phyloP scores from a whole-genome alignment of 2,888 invertebrate genomes.

The Stegana nigrithorax region DNA sequence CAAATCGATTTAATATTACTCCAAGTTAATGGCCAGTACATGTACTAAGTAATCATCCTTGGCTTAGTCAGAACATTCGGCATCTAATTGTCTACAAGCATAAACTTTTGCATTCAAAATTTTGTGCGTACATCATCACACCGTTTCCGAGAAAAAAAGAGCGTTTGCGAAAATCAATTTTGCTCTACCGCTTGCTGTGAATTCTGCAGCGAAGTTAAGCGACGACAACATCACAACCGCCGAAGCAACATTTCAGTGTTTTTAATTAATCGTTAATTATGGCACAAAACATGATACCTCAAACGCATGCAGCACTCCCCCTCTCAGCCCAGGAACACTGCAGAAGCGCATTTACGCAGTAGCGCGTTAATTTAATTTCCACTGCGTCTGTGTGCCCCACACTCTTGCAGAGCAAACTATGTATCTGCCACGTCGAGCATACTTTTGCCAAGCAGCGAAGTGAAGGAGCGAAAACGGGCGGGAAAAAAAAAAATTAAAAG shows the following conservation, averaged over 20 bases:
- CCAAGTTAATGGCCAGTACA: too few relatives aligned
- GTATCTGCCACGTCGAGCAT: neutral
- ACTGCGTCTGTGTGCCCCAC: slow-evolving; percentile 15
- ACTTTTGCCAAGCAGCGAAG: neutral
- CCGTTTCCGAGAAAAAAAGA: too few relatives aligned
- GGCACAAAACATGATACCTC: slow-evolving; percentile 33
- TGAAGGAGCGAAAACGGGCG: neutral
- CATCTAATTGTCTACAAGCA: too few relatives aligned
- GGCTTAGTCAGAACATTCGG: too few relatives aligned
- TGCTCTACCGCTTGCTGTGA: neutral
- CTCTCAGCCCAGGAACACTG: neutral
- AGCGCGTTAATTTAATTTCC: slow-evolving; percentile 59
- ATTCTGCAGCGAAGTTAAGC: neutral
- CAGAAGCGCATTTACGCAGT: slow-evolving; percentile 49
- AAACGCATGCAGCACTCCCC: neutral
- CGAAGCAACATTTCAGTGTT: slow-evolving; percentile 23
- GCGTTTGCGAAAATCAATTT: neutral
- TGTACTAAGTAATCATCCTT: too few relatives aligned
- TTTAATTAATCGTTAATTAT: slow-evolving; percentile 59
- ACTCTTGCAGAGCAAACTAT: neutral
- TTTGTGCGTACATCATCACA: too few relatives aligned
- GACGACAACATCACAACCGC: neutral
- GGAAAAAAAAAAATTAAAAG: neutral
- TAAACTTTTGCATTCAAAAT: too few relatives aligned
- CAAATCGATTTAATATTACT: too few relatives aligned